phyloP scores from a whole-genome alignment of 2,797 vertebrate species.

The Xenops minutus region DNA sequence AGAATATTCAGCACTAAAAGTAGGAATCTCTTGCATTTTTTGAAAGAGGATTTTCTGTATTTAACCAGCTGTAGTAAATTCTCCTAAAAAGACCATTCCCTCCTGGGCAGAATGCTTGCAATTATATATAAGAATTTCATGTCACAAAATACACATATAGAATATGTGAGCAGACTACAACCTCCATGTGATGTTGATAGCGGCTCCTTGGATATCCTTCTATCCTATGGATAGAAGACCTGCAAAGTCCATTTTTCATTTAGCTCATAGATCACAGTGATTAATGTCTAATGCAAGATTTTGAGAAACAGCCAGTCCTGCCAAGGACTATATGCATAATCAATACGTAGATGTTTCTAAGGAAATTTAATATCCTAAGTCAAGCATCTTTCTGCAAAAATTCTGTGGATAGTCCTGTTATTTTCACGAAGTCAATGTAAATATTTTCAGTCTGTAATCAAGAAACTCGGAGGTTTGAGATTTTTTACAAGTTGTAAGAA shows the following conservation, averaged over 20 bases:
- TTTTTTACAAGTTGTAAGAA: not conserved
- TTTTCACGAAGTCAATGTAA: not conserved
- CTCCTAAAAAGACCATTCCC: not conserved
- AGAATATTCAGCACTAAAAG: not conserved
- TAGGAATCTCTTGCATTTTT: not conserved
- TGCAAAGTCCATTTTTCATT: not conserved
- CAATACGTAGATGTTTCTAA: not conserved
- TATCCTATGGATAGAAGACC: not conserved
- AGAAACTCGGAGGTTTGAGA: not conserved
- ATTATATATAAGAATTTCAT: not conserved
- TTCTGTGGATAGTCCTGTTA: not conserved
- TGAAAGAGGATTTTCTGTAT: not conserved
- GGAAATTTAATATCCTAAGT: conserved; percentile 9
- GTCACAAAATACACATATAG: not conserved
- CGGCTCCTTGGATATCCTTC: too few species aligned
- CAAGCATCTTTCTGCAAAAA: not conserved
- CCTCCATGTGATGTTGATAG: not conserved
- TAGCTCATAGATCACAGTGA: not conserved
- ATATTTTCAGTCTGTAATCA: not conserved
- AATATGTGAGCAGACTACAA: not conserved
- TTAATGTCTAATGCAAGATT: not conserved
- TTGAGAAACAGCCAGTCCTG: not conserved
- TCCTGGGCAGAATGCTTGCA: not conserved
- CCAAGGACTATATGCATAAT: not conserved
- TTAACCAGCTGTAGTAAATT: not conserved